phyloP scores from a whole-genome alignment of 2,113 vertebrate genomes.

The Myotis davidii region DNA sequence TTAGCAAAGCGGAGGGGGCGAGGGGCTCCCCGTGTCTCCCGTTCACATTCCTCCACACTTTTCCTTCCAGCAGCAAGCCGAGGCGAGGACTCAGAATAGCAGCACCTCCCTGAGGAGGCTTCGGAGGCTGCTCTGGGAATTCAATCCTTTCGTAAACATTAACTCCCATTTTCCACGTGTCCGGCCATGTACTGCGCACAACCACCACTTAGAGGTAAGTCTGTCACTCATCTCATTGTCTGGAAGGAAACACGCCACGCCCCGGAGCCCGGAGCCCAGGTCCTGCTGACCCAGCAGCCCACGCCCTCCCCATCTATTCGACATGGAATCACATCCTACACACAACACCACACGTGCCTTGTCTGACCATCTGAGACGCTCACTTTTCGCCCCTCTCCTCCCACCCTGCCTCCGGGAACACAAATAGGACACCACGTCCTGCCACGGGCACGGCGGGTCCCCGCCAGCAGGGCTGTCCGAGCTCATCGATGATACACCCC shows the following conservation, averaged over 20 bases:
- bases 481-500: not conserved
- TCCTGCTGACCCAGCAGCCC: not conserved
- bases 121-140: not conserved
- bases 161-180: not conserved
- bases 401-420: not conserved
- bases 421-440: not conserved
- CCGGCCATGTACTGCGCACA: not conserved
- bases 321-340: not conserved
- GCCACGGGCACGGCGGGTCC: not conserved
- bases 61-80: not conserved
- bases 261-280: not conserved
- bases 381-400: not conserved
- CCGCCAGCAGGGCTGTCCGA: not conserved
- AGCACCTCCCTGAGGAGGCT: not conserved
- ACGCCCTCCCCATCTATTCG: accelerated
- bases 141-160: not conserved
- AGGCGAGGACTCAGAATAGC: not conserved
- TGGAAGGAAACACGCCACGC: not conserved
- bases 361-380: not conserved
- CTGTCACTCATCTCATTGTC: not conserved
- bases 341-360: not conserved
- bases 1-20: not conserved
- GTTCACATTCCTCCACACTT: too few relatives aligned
- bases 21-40: not conserved
- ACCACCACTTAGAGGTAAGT: too few relatives aligned